These are phyloP conservation scores for Scelioninae gen. 2 DNA, from an alignment of 2,888 invertebrate genomes.

Conservation along the genomic window DNA sequence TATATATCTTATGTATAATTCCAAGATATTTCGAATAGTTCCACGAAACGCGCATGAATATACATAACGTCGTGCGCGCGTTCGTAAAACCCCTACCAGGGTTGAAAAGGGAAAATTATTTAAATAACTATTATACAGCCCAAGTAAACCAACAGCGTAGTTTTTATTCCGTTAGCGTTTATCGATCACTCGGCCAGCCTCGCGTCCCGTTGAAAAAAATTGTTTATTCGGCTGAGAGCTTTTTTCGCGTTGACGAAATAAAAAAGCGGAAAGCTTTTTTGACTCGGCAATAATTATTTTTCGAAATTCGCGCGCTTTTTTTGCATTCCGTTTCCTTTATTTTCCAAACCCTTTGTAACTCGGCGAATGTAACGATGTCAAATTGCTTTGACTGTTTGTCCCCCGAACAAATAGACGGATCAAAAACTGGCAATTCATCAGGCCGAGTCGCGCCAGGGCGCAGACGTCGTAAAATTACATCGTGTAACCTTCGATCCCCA, in stretches of 20 bases:
- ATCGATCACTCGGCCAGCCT: slow-evolving; percentile 64
- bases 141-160: slow-evolving; percentile 57
- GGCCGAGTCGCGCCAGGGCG: slow-evolving; percentile 8
- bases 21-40: no score
- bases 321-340: not conserved
- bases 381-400: slow-evolving; percentile 25
- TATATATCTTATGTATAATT: no score
- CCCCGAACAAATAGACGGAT: slow-evolving; percentile 5
- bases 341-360: not conserved
- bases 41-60: not conserved
- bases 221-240: slow-evolving; percentile 35
- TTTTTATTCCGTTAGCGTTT: slow-evolving; percentile 66
- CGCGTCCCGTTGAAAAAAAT: slow-evolving; percentile 48
- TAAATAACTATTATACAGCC: slow-evolving; percentile 38
- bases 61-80: no score
- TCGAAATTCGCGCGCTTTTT: not conserved
- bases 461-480: slow-evolving; percentile 23
- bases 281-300: slow-evolving; percentile 3
- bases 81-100: no score
- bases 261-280: slow-evolving; percentile 6
- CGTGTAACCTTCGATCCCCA: slow-evolving; percentile 33
- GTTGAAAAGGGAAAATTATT: slow-evolving; percentile 28
- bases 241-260: slow-evolving; percentile 7
- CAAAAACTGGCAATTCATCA: slow-evolving; percentile 23
- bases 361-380: not conserved